These are phyloP conservation scores for Pollenia angustigena DNA, from an alignment of 2,888 invertebrate species.

Conservation along the genomic window DNA sequence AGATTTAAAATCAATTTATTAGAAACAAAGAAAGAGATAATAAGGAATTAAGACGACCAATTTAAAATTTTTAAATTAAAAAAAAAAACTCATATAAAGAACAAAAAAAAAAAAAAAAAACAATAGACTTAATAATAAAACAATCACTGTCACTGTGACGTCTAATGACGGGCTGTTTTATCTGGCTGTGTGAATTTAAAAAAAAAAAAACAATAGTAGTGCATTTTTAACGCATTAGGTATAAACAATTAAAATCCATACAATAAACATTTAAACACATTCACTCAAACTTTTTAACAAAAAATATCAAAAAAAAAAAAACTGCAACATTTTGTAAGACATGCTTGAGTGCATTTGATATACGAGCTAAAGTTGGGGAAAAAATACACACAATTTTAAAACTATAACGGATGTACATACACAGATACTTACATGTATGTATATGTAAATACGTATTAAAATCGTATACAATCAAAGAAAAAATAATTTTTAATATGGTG, in stretches of 20 bases:
- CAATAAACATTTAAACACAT: constrained; percentile 14
- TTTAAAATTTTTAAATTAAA: constrained; percentile 32
- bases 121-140: constrained; percentile 20
- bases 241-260: constrained; percentile 27
- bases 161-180: constrained; percentile 40
- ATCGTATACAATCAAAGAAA: too few relatives aligned
- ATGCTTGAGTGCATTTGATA: constrained; percentile 72
- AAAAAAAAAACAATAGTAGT: constrained; percentile 45
- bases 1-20: constrained; percentile 35
- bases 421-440: neutral
- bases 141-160: constrained; percentile 67
- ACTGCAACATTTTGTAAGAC: constrained; percentile 67
- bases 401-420: constrained; percentile 64
- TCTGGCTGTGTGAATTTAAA: constrained; percentile 5
- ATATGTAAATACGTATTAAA: neutral
- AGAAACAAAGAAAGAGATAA: constrained; percentile 16
- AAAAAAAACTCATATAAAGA: neutral
- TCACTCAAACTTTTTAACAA: constrained; percentile 4
- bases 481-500: too few relatives aligned
- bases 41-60: neutral
- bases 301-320: constrained; percentile 50
- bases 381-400: constrained; percentile 50
- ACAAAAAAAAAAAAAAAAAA: constrained; percentile 20
- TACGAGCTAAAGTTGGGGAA: constrained; percentile 48
- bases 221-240: constrained; percentile 3